Evolutionary conservation across 2,113 vertebrate species (phyloP), one percentile per base, ranked within the genome.

Genomic region (Vidua chalybeata): DNA sequence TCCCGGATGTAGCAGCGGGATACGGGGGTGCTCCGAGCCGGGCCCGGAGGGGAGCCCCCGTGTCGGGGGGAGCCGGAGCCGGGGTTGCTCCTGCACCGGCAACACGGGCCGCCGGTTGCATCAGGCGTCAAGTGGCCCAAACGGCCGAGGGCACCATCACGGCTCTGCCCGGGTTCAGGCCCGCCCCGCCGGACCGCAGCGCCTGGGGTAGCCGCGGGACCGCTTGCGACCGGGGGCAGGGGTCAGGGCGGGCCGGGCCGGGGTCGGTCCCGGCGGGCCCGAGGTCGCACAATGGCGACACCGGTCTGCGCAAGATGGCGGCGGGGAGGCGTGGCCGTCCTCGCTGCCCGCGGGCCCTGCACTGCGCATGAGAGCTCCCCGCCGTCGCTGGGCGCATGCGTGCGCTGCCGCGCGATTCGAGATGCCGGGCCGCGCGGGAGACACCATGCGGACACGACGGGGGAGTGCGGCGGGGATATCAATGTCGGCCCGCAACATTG

Each of bases 401-500:
- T 13, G 0, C 4, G 0, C 4, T 6, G 3, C 19, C 7, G 35
- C 45, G 54, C 61, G 61, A 45, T 30, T 72, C 30, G 5, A 15
- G 52, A 33, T 1, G 28, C 51, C 12, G 27, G 61, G 3, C 89
- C 5, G 39, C 10, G n/a, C 10, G 43, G 75, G 13, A 64, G 10
- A 37, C 12, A 62, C 85, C 48, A 89, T 28, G 7, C 1, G 4
- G 10, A 4, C 7, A 10, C 1, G 5, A 4, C 21, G 31, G 41
- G 76, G 19, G 31, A 22, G 33, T 7, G 9, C 2, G 5, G 12
- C 8, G 10, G 20, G 8, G 1, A 1, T 3, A 11, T 17, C 9
- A 1, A 12, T 49, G 22, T 4, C 6, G 1, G 1, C 18, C 23
- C 20, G 3, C 17, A 5, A 2, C 16, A 2, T 3, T 30, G 23